Evolutionary conservation across 2,113 vertebrate genomes (phyloP).

Genomic region (Centropristis striata): DNA sequence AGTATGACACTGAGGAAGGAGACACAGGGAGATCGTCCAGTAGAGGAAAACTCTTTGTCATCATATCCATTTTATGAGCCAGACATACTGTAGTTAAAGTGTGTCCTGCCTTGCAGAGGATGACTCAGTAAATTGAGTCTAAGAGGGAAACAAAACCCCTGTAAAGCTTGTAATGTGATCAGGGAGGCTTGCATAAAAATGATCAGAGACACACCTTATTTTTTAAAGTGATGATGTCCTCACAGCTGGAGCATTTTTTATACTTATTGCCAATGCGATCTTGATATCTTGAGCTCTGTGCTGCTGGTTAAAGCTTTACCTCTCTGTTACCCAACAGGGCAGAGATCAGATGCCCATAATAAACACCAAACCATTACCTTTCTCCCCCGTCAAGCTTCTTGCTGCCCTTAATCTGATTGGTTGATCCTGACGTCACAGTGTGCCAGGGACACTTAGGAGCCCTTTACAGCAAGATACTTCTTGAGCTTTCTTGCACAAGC

Average conservation of each 20-base stretch:
- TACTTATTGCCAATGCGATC: background rate
- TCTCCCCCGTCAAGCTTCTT: constrained; percentile 16
- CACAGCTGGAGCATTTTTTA: constrained; percentile 1
- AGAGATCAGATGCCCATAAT: constrained; percentile 47
- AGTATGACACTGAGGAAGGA: constrained; percentile 16
- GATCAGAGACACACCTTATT: background rate
- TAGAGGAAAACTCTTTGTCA: constrained; percentile 24
- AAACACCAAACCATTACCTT: constrained; percentile 40
- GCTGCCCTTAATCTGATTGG: constrained; percentile 64
- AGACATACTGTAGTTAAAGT: constrained; percentile 8
- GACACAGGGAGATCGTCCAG: constrained; percentile 8
- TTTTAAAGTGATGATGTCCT: background rate
- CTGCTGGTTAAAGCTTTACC: background rate
- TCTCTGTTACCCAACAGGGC: constrained; percentile 26
- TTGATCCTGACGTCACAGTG: constrained; percentile 27
- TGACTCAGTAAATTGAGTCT: constrained; percentile 43
- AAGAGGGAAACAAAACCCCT: constrained; percentile 1
- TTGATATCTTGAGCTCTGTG: background rate
- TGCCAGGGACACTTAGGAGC: constrained; percentile 18
- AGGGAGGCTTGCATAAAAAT: too few species aligned
- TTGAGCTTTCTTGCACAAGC: background rate
- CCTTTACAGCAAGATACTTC: background rate
- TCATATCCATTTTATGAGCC: constrained; percentile 34
- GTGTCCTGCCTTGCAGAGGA: constrained; percentile 34
- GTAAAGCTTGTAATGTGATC: background rate